These are phyloP conservation scores for Siderastrea siderea DNA, from an alignment of 92 coral and sea anemone species.

Conservation along the genomic window DNA sequence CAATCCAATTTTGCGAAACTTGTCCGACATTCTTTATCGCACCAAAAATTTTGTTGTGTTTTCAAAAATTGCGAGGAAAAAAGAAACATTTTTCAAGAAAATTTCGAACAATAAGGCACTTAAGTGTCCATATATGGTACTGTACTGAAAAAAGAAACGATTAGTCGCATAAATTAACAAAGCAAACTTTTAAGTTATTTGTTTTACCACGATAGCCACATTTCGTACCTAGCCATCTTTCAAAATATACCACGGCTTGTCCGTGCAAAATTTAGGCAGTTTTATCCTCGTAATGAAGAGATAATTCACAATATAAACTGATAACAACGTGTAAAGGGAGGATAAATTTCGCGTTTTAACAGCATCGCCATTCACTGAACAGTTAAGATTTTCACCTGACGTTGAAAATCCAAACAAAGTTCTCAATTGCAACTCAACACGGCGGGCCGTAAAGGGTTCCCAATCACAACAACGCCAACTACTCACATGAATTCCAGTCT, in stretches of 20 bases:
- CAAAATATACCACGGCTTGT: neutral
- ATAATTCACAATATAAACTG: neutral
- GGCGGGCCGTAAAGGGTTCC: neutral
- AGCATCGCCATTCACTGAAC: neutral
- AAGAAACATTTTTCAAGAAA: neutral
- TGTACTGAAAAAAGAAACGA: too few species aligned
- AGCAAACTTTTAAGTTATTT: neutral
- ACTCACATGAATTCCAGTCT: constrained; percentile 12
- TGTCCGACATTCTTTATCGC: too few species aligned
- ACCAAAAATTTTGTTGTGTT: too few species aligned
- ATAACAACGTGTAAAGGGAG: neutral
- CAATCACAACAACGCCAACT: neutral
- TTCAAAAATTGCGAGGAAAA: too few species aligned
- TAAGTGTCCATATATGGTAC: neutral
- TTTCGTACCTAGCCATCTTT: neutral
- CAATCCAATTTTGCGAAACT: too few species aligned
- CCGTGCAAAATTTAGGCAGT: neutral
- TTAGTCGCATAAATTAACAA: neutral
- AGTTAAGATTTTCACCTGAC: neutral
- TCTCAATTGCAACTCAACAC: neutral
- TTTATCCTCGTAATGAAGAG: neutral
- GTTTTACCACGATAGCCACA: neutral
- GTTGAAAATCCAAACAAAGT: neutral
- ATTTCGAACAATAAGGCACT: neutral
- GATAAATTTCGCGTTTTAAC: neutral